Evolutionary conservation across 2,113 vertebrate species (phyloP), one percentile per base, ranked within the genome.

Genomic region (Peromyscus polionotus): DNA sequence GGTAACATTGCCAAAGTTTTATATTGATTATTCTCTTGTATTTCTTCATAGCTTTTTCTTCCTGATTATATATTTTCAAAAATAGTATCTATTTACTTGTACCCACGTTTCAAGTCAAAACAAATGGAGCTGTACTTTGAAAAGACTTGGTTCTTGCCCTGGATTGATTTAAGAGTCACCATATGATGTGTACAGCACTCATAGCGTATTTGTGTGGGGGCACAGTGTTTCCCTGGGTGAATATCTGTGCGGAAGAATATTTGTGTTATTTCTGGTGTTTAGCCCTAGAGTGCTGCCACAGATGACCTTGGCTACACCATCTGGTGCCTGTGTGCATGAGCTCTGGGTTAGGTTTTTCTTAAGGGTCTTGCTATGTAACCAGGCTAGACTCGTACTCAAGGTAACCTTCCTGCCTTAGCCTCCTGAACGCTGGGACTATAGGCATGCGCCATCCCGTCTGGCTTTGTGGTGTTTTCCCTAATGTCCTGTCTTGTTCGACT

Each of bases 11-110:
- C 45, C 45, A 22, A 72, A 45, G 68, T 59, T 92, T 90, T 73
- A 65, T 73, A 80, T n/a, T 59, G 42, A 76, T 76, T 67, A 48
- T 57, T 65, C 13, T 24, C 39, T 96, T 90, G 26, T 28, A 42
- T 83, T 95, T 94, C 22, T 84, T 94, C 93, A 73, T 70, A 83
- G 9, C 63, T 91, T 94, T 65, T 68, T 12, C 65, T 87, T 76
- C 45, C 45, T 86, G 22, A n/a, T 91, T 93, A 48, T 68, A 42
- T 33, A 77, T 83, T n/a, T 87, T n/a, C 28, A 59, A 22, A 70
- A 33, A 68, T 68, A 81, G 81, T 48, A 57, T 72, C 75, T 81
- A 61, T 65, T 51, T 88, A 61, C 48, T 67, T 84, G 84, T 63
- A 61, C 26, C 14, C 7, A 26, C 65, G 92, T 65, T 84, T 92